Evolutionary conservation across 2,113 vertebrate genomes (phyloP).

Genomic region (Tor tambroides): DNA sequence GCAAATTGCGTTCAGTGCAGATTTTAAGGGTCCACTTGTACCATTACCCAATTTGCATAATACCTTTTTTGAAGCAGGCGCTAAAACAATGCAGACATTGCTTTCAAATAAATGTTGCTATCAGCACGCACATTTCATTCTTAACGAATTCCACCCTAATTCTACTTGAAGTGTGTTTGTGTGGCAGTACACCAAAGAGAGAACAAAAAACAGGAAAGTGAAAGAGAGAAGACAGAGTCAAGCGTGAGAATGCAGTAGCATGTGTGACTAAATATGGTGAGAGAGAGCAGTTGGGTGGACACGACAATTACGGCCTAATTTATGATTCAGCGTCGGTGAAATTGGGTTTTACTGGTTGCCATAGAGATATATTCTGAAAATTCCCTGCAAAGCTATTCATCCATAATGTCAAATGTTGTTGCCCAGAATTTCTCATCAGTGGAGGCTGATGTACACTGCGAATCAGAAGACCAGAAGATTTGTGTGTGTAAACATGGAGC

Average conservation of each 20-base stretch:
- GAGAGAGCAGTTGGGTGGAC: constrained; percentile 33
- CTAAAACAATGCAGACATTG: neutral
- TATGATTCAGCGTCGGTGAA: constrained; percentile 47
- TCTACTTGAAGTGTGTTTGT: neutral
- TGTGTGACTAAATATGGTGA: constrained; percentile 41
- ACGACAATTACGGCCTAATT: constrained; percentile 44
- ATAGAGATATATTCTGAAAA: constrained; percentile 47
- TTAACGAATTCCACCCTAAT: neutral
- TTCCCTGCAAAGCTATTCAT: constrained; percentile 33
- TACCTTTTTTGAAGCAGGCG: neutral
- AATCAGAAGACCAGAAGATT: neutral
- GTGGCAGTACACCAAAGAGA: neutral
- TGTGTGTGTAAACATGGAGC: neutral
- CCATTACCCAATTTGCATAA: neutral
- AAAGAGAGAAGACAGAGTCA: neutral
- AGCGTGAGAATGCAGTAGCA: neutral
- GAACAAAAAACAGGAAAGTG: neutral
- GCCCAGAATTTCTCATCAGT: neutral
- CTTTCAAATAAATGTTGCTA: constrained; percentile 10
- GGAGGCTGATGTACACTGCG: neutral
- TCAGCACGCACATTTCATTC: neutral
- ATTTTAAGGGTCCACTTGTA: neutral
- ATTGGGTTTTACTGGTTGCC: constrained; percentile 50
- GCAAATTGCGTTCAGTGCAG: neutral
- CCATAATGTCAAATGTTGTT: constrained; percentile 23